These are phyloP conservation scores for Rhinogobius similis DNA, from an alignment of 2,113 vertebrate species.

Conservation along the genomic window DNA sequence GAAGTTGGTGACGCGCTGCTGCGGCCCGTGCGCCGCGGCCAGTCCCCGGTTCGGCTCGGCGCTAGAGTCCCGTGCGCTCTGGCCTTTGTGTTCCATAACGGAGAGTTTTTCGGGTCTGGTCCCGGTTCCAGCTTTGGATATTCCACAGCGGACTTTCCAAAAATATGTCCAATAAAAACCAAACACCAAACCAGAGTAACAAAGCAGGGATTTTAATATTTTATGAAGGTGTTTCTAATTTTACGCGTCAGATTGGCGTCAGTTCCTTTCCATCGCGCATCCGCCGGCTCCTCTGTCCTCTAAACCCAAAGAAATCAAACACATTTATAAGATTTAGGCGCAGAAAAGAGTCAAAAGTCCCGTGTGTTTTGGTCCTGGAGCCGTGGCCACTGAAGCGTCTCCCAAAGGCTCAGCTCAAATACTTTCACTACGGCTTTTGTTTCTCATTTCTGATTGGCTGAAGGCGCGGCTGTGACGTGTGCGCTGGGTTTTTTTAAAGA, in stretches of 20 bases:
- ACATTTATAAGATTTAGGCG: conserved; percentile 13
- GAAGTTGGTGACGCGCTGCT: conserved; percentile 89
- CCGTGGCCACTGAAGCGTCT: conserved; percentile 40
- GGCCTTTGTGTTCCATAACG: conserved; percentile 85
- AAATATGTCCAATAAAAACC: conserved; percentile 1
- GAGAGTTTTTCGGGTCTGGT: conserved; percentile 35
- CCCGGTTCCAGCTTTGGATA: conserved; percentile 28
- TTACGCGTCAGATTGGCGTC: not conserved
- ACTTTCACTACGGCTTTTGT: conserved; percentile 89
- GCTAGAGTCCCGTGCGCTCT: conserved; percentile 66
- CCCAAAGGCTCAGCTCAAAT: conserved; percentile 82
- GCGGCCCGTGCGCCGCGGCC: conserved; percentile 79
- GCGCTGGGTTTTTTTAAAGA: conserved; percentile 78
- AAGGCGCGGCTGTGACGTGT: conserved; percentile 83
- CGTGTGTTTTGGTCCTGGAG: conserved; percentile 31
- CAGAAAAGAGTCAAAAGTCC: conserved; percentile 16
- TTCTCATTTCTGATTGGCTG: conserved; percentile 89
- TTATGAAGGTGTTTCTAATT: not conserved
- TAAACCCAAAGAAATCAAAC: not conserved
- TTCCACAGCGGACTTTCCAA: not conserved
- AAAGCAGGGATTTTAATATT: not conserved
- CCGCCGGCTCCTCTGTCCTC: not conserved
- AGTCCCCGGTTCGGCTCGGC: conserved; percentile 79
- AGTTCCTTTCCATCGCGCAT: not conserved
- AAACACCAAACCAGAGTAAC: not conserved